Conservation (phyloP, 2,113 vertebrate species). For the Scomber japonicus region DNA sequence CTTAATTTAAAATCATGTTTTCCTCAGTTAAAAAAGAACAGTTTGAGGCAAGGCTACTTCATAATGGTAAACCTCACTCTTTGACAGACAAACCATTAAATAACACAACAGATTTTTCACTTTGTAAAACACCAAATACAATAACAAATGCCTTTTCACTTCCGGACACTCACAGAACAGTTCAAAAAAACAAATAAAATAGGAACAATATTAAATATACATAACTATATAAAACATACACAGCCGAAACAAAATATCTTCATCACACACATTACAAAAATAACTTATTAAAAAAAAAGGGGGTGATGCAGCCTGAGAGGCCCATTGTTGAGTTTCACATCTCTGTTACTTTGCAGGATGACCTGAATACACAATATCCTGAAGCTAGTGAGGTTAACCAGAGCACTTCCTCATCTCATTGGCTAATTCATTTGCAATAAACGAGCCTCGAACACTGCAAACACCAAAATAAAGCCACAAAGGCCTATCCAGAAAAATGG, state of each 20-base stretch:
- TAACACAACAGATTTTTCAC: slow-evolving; percentile 58
- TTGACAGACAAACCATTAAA: slow-evolving; percentile 60
- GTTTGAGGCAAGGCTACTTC: slow-evolving; percentile 51
- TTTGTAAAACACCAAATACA: slow-evolving; percentile 72
- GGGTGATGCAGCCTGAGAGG: slow-evolving; percentile 59
- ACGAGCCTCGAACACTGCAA: not conserved
- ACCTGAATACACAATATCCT: slow-evolving; percentile 34
- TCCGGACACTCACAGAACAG: slow-evolving; percentile 78
- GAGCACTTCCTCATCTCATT: slow-evolving; percentile 24
- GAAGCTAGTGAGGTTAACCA: slow-evolving; percentile 34
- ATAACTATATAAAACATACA: slow-evolving; percentile 69
- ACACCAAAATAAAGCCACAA: slow-evolving; percentile 15
- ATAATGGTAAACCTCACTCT: slow-evolving; percentile 51
- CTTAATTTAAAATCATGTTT: slow-evolving; percentile 55
- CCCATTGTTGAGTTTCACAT: slow-evolving; percentile 35
- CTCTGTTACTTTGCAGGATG: slow-evolving; percentile 14
- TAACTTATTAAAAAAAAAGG: slow-evolving; percentile 56
- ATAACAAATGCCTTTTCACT: slow-evolving; percentile 68
- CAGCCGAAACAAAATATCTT: slow-evolving; percentile 57
- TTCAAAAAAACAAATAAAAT: slow-evolving; percentile 55
- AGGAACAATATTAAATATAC: slow-evolving; percentile 72
- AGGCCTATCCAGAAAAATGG: not conserved
- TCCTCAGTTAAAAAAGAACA: not conserved
- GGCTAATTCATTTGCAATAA: slow-evolving; percentile 6
- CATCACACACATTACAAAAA: slow-evolving; percentile 69